phyloP scores from a whole-genome alignment of 2,113 vertebrate species.

The Brachyhypopomus gauderio region DNA sequence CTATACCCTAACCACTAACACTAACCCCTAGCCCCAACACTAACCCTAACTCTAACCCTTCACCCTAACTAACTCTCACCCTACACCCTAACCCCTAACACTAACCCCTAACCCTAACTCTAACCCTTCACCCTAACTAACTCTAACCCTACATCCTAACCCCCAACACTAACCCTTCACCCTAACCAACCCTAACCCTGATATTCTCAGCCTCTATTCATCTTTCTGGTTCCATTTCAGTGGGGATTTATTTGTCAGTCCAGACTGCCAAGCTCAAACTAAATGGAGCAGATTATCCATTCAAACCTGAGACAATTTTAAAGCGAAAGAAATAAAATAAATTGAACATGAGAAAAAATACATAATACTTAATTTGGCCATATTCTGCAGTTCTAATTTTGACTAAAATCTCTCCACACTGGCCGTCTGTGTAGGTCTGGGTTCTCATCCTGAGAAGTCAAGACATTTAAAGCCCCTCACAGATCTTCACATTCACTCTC shows the following conservation, averaged over 20 bases:
- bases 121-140: too few species aligned
- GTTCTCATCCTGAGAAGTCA: constrained; percentile 7
- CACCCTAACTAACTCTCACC: too few species aligned
- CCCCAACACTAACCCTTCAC: too few species aligned
- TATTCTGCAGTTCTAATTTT: constrained; percentile 52
- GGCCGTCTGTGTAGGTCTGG: background rate
- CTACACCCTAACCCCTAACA: too few species aligned
- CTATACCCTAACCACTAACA: too few species aligned
- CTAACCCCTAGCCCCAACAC: too few species aligned
- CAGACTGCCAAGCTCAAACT: background rate
- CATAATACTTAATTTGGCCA: constrained; percentile 30
- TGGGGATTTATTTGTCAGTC: background rate
- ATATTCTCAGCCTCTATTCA: too few species aligned
- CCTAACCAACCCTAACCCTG: too few species aligned
- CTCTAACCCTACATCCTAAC: too few species aligned
- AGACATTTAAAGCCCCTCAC: constrained; percentile 36
- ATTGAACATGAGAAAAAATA: constrained; percentile 29
- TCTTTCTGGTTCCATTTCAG: background rate
- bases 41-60: too few species aligned
- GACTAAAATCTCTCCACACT: constrained; percentile 32
- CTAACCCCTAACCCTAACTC: too few species aligned
- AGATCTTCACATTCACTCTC: constrained; percentile 51
- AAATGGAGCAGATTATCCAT: background rate
- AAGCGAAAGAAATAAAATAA: background rate
- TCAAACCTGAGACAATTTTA: constrained; percentile 28